Base-by-base conservation (phyloP, 2,888 invertebrate species). In the Campaea margaritaria region DNA sequence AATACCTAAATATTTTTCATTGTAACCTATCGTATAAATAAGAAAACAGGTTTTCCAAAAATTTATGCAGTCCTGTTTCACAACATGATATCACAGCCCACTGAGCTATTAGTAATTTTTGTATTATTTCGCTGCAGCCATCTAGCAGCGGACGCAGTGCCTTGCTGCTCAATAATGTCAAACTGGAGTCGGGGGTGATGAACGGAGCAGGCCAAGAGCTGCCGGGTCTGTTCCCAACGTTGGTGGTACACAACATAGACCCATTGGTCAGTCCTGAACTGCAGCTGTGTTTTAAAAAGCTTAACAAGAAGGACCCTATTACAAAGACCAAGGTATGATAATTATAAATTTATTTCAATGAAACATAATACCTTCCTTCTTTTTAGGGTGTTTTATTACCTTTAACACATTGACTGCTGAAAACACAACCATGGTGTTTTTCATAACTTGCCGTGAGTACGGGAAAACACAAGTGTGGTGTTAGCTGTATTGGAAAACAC, bases 141-240 rank as follows among this genome's bases (percentile, higher is more conserved):
- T 97, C 98, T 15, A 98, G 95, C 81, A 98, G 98, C 82, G 96
- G 97, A 12, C 95, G 98, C 51, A 97, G 97, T 83, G 98, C 98
- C 0, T 96, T 97, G 79, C 90, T 97, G 14, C 90, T 98, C 39
- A 95, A 94, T 42, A 80, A 91, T 93, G 60, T 75, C 13, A 78
- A 73, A 14, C 45, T 79, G 3, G 82, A 79, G 8, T 53, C 73
- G 0, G 73, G 70, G 4, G 62, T 70, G 53, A 62, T 75, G 49
- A 65, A 52, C 3, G 14, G 64, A 0, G 68, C 57, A 0, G 68
- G 64, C 0, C 80, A 81, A 0, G 83, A 85, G 50, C 61, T 84
- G 16, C 80, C 85, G 0, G 77, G 82, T 0, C 61, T 90, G 41
- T 90, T 91, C 64, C 85, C 88, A 0, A 77, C 85, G 0, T 82